Evolutionary conservation across 2,113 vertebrate genomes (phyloP).

Genomic region (Eulemur macaco): DNA sequence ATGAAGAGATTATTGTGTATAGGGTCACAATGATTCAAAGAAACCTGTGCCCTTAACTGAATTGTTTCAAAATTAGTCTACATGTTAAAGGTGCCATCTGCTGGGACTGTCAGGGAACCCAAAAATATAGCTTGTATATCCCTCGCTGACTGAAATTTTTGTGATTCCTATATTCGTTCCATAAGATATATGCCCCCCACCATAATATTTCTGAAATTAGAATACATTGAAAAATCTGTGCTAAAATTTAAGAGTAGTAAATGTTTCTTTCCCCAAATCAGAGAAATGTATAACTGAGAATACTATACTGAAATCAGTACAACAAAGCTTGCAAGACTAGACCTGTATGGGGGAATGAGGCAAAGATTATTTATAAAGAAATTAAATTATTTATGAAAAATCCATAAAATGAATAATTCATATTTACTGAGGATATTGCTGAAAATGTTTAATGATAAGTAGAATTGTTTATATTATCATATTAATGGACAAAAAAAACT

Average conservation of each 20-base stretch:
- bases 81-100: background rate
- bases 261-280: background rate
- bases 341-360: background rate
- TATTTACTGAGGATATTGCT: background rate
- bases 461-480: background rate
- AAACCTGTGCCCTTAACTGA: background rate
- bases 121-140: background rate
- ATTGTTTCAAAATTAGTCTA: too few relatives aligned
- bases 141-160: background rate
- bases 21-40: background rate
- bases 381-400: background rate
- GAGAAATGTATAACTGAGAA: background rate
- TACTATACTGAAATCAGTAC: background rate
- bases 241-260: background rate
- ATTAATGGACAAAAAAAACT: background rate
- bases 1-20: background rate
- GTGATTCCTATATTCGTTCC: background rate
- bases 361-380: background rate
- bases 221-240: background rate
- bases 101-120: background rate
- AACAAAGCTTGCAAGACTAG: background rate
- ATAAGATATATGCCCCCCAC: background rate
- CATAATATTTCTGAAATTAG: background rate
- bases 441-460: slow-evolving; percentile 32
- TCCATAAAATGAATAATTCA: background rate